phyloP scores from a whole-genome alignment of 1,140 invertebrate genomes.

The Bacillus rossius region DNA sequence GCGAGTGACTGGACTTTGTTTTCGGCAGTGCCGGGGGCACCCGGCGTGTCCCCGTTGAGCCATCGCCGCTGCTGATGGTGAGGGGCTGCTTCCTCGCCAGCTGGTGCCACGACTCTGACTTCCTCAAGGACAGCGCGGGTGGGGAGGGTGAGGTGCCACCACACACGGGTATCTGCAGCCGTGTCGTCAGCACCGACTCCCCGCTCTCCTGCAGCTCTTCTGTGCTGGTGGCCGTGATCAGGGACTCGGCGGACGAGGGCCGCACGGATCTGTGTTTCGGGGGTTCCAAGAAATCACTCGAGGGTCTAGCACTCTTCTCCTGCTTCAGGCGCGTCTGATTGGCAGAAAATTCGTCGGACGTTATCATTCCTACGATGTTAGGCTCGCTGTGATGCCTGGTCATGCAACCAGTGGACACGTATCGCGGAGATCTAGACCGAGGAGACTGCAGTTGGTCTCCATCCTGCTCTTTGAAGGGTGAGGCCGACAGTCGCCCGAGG shows the following conservation, averaged over 20 bases:
- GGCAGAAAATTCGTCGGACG: not conserved
- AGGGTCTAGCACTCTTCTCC: not conserved
- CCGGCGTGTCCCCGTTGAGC: not conserved
- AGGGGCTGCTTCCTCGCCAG: conserved; percentile 29
- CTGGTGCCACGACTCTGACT: conserved; percentile 78
- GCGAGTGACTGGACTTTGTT: conserved; percentile 63
- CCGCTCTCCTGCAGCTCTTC: conserved; percentile 37
- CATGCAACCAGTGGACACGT: not conserved
- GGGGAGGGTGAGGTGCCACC: conserved; percentile 27
- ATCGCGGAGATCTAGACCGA: not conserved
- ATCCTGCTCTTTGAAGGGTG: not conserved
- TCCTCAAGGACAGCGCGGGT: conserved; percentile 51
- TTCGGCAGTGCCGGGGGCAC: conserved; percentile 42
- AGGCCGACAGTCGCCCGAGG: conserved; percentile 12
- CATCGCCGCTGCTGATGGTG: conserved; percentile 5
- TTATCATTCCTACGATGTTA: conserved; percentile 6
- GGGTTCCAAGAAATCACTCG: not conserved
- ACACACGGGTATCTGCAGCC: conserved; percentile 38
- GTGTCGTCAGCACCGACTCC: conserved; percentile 40
- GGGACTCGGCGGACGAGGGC: conserved; percentile 14
- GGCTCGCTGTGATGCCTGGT: conserved; percentile 10
- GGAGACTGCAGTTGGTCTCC: not conserved
- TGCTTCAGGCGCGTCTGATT: not conserved
- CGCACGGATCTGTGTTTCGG: not conserved
- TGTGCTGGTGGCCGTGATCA: conserved; percentile 18